Evolutionary conservation across 1,140 invertebrate genomes (phyloP).

Genomic region (Batillaria attramentaria): DNA sequence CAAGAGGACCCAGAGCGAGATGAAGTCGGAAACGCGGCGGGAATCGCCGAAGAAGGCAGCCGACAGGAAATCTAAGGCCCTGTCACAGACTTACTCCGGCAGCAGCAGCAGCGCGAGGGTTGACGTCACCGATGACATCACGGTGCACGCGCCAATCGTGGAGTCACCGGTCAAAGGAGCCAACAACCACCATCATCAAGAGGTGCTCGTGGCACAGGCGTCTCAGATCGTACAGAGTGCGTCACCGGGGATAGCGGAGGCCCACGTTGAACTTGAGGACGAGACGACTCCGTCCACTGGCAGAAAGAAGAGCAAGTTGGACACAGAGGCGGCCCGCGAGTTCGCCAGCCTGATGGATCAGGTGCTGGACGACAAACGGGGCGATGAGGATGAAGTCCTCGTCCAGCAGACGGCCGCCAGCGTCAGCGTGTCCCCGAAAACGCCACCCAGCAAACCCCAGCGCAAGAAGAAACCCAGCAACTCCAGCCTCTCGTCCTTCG

Average conservation of each 20-base stretch:
- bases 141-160: slow-evolving; percentile 31
- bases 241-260: too few relatives aligned
- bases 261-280: too few relatives aligned
- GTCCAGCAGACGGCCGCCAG: too few relatives aligned
- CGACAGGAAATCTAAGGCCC: slow-evolving; percentile 4
- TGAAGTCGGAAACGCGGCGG: slow-evolving; percentile 45
- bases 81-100: background rate
- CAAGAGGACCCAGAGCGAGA: slow-evolving; percentile 58
- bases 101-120: too few relatives aligned
- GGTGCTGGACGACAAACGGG: slow-evolving; percentile 23
- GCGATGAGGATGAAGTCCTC: background rate
- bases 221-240: too few relatives aligned
- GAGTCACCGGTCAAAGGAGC: too few relatives aligned
- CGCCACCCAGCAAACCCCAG: slow-evolving; percentile 52
- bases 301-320: background rate
- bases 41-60: slow-evolving; percentile 19
- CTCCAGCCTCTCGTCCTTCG: slow-evolving; percentile 12
- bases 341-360: slow-evolving; percentile 33
- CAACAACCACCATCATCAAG: too few relatives aligned
- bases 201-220: too few relatives aligned
- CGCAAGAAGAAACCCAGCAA: slow-evolving; percentile 53
- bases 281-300: background rate
- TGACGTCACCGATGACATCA: slow-evolving; percentile 7
- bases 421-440: slow-evolving; percentile 32
- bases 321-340: slow-evolving; percentile 5